Evolutionary conservation across 2,888 invertebrate species (phyloP), one percentile per base, ranked within the genome.

Genomic region (Nomada lathburiana): DNA sequence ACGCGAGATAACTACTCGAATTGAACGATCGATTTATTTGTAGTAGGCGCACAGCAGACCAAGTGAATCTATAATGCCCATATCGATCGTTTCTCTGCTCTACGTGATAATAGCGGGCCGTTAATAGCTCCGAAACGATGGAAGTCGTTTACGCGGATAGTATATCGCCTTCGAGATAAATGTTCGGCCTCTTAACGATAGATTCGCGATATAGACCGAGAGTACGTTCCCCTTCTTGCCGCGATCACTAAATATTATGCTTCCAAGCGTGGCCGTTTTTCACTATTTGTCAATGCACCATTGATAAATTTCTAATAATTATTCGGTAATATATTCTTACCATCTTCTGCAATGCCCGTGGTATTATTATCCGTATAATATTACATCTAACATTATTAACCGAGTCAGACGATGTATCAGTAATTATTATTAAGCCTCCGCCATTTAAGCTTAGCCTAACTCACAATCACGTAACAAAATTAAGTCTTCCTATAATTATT

Each of bases 1-100:
- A 77, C 69, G 83, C 72, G 83, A 85, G 86, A 83, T 85, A 75
- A 83, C 75, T 44, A 55, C 29, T 50, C 60, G 64, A 59, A 52
- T 67, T 57, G 71, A 78, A 53, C 23, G 76, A 42, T 57, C 52
- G 67, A 53, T 82, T 78, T 79, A 82, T 85, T 85, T 77, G 76
- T 47, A 74, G 71, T 60, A 63, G 63, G 29, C 65, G 62, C 59
- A 26, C 67, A 26, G 36, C 53, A 50, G 76, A 72, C 65, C 65
- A 23, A 72, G 65, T 71, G 82, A 85, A 85, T 85, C 79, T 50
- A 64, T 85, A 85, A 85, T 85, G 65, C 59, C 73, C 42, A 57
- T 53, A 76, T 83, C 85, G 74, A 80, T 80, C 71, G 63, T 60
- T 57, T 13, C 36, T 23, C 44, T 59, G 50, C 57, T 9, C 62